These are phyloP conservation scores for Hylaeus volcanicus DNA, from an alignment of 1,140 invertebrate species.

Conservation along the genomic window DNA sequence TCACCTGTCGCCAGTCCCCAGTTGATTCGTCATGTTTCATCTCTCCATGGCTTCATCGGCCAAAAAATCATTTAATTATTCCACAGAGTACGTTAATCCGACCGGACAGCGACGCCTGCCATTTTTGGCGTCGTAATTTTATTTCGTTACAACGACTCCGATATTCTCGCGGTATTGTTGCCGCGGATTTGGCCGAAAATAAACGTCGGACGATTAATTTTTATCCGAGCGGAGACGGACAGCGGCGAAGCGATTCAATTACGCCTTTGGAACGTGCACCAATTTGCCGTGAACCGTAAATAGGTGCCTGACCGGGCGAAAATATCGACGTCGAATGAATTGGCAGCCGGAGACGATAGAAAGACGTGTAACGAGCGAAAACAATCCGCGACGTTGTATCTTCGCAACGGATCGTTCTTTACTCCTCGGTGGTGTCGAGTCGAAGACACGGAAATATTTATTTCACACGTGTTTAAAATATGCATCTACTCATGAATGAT, in stretches of 20 bases:
- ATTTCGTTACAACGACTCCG: constrained; percentile 40
- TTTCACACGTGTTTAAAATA: too few species aligned
- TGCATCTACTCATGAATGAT: too few species aligned
- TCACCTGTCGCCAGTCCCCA: neutral
- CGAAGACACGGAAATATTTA: too few species aligned
- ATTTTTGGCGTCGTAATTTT: constrained; percentile 55
- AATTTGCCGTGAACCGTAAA: constrained; percentile 54
- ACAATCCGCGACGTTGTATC: constrained; percentile 43
- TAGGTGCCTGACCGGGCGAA: constrained; percentile 36
- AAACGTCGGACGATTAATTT: constrained; percentile 59
- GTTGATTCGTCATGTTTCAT: neutral
- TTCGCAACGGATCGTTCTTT: neutral
- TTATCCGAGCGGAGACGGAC: constrained; percentile 40
- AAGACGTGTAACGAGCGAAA: constrained; percentile 8
- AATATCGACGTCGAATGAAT: constrained; percentile 51
- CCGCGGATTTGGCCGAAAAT: constrained; percentile 41
- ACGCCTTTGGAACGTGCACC: constrained; percentile 47
- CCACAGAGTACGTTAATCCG: constrained; percentile 21
- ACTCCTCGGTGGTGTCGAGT: too few species aligned
- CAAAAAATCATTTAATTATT: constrained; percentile 7
- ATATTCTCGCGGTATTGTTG: constrained; percentile 57
- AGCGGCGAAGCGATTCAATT: constrained; percentile 51
- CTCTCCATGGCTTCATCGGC: neutral
- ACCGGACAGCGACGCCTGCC: constrained; percentile 38
- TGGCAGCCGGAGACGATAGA: constrained; percentile 46